Percentiles rank a stretch among this genome's conserved stretches.
phyloP scores from a whole-genome alignment of 2,113 vertebrate genomes.

The Daubentonia madagascariensis region DNA sequence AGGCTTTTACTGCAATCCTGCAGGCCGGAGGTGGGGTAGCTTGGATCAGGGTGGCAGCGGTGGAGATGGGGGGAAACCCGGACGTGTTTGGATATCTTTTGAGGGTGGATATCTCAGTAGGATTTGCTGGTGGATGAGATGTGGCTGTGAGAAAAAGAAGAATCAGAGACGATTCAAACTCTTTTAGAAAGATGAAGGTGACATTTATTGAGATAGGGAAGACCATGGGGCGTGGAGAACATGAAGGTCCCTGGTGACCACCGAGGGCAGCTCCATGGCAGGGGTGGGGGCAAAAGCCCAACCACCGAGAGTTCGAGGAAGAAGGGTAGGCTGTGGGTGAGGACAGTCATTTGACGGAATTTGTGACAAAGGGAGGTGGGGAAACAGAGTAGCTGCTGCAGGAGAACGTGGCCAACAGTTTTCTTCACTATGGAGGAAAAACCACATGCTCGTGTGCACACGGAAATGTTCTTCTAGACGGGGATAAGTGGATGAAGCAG shows the following conservation, averaged over 20 bases:
- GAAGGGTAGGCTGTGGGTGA: neutral
- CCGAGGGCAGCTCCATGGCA: too few species aligned
- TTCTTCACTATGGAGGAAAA: fast-evolving
- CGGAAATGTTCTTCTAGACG: neutral
- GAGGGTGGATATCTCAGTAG: too few species aligned
- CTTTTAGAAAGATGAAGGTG: neutral
- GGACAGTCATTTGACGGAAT: neutral
- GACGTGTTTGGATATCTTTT: neutral
- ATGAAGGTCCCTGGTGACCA: neutral
- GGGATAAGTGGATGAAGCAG: too few species aligned
- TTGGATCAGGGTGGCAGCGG: neutral
- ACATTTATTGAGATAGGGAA: neutral
- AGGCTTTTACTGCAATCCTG: neutral
- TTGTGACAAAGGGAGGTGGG: neutral
- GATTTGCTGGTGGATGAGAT: neutral
- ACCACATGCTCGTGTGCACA: fast-evolving
- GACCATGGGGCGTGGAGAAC: fast-evolving
- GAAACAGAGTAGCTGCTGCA: neutral
- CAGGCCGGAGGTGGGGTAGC: neutral
- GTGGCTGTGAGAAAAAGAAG: neutral
- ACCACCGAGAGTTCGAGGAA: neutral
- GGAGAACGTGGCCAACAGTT: neutral
- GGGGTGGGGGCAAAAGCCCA: neutral
- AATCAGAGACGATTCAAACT: too few species aligned
- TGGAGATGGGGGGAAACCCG: too few species aligned